These are phyloP conservation scores for Pituophis catenifer DNA, from an alignment of 2,113 vertebrate species.

Conservation along the genomic window DNA sequence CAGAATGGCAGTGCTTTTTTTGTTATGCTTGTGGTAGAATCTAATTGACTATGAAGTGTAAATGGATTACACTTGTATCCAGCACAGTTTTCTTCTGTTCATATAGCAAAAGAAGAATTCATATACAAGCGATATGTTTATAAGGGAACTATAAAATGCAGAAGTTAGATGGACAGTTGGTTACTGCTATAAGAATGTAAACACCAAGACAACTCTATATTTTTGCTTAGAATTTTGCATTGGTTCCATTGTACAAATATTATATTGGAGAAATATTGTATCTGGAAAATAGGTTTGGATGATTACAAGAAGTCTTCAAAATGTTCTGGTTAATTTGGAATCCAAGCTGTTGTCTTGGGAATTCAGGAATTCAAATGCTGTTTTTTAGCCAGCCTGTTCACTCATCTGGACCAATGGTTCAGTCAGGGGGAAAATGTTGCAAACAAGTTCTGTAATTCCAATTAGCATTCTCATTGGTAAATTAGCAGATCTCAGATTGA, in stretches of 20 bases:
- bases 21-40: background rate
- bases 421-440: background rate
- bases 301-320: background rate
- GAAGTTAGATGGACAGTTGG: too few species aligned
- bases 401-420: background rate
- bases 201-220: background rate
- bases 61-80: background rate
- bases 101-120: background rate
- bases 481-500: background rate
- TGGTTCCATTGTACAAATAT: background rate
- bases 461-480: background rate
- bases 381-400: background rate
- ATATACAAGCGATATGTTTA: background rate
- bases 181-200: background rate
- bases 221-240: background rate
- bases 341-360: background rate
- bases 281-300: background rate
- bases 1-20: background rate
- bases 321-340: background rate
- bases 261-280: background rate
- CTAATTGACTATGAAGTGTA: background rate
- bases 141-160: background rate
- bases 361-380: background rate
- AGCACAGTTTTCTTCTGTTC: background rate
- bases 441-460: background rate